Base-by-base conservation (phyloP, 2,113 vertebrate species). In the Pseudois nayaur region DNA sequence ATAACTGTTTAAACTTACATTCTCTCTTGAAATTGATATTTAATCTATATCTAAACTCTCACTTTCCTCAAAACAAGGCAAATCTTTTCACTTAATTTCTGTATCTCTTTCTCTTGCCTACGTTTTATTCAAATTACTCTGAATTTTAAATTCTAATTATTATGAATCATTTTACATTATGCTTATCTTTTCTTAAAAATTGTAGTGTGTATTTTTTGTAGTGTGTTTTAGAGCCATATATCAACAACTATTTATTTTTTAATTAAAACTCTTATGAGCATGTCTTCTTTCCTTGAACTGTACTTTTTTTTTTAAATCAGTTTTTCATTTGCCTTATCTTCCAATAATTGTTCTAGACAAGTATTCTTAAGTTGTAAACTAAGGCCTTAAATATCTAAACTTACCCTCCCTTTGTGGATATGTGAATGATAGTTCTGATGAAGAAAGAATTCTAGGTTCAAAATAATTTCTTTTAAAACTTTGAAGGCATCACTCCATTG, bases 231-330 rank as follows among this genome's bases (percentile, higher is more conserved):
- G 17, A 91, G 92, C 9, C n/a, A 92, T 43, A 71, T 54, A 94
- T 52, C 62, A 87, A 76, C 3, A 71, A 31, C 83, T 78, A 64
- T 76, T 94, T 93, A 76, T 40, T 23, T 27, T 74, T 93, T 83
- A 71, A 89, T 60, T 94, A 94, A 92, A 74, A 55, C 7, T 55
- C 27, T 8, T n/a, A 12, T 40, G 64, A 87, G 11, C 62, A 40
- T 55, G 33, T 93, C 8, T 91, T 40, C 64, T 91, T 83, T 89
- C 59, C n/a, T 97, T 81, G 17, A 94, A 96, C 79, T 85, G 29
- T 1, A 36, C 40, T 91, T 78, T 6, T 78, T 93, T 89, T n/a
- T 43, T 45, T 2, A 64, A 84, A 71, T 60, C 9, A 52, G 8
- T 55, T 87, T 83, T 83, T 83, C 76, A 7, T 88, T 90, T 94